Evolutionary conservation across 2,113 vertebrate species (phyloP), one percentile per base, ranked within the genome.

Genomic region (Columba janthina): DNA sequence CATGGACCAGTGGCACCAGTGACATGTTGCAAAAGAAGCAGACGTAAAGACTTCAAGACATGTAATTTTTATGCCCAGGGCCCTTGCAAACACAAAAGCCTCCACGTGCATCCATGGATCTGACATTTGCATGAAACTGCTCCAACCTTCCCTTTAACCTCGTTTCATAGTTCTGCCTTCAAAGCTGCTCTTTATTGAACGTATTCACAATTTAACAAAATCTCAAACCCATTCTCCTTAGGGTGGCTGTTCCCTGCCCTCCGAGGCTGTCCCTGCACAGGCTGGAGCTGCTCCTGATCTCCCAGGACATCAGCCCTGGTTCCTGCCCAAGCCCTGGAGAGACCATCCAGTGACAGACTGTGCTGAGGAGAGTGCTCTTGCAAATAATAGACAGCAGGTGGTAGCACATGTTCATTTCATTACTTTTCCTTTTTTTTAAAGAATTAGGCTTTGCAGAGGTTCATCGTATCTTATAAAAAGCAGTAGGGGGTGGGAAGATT

Each of bases 391-490:
- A 74, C 96, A 89, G 93, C 92, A 97, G 96, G 93, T 92, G 96
- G 93, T 94, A 96, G 96, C 93, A 96, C 90, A 70, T 15, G 85
- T 84, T 96, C 94, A 76, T 64, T 65, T 61, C 76, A 74, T 36
- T 38, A 21, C 57, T 54, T 84, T 42, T 21, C 20, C 19, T 54
- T 34, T 21, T 56, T 46, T 66, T 28, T 9, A 2, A 51, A 89
- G 21, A 88, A 34, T 73, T 66, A 5, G 51, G 11, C 67, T 94
- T 77, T 80, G 51, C 56, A 50, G 64, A 57, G 10, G 25, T 85
- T 77, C 5, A 5, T 54, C 20, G 53, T n/a, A 5, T 53, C 64
- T 71, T 57, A 44, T 53, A 44, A 18, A 51, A 46, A 29, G 38
- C 20, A 10, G 19, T 10, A 46, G 9, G 44, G 22, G 31, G 48